Percentiles rank a stretch among this genome's conserved stretches.
phyloP scores from a whole-genome alignment of 2,113 vertebrate genomes.

The Phylloscopus trochilus region DNA sequence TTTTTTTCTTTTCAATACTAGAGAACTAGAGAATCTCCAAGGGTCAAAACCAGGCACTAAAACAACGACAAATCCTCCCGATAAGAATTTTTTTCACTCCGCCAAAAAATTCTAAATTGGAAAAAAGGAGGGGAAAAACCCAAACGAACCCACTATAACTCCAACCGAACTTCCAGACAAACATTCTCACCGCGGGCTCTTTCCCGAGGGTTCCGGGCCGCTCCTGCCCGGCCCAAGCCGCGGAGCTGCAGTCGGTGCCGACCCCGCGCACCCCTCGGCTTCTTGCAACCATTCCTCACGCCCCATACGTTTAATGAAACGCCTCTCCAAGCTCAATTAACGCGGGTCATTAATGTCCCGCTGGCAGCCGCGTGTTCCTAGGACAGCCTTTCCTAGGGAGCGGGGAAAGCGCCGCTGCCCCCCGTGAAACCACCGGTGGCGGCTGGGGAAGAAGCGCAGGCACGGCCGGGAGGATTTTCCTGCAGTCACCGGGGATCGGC shows the following conservation, averaged over 20 bases:
- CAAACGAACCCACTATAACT: background rate
- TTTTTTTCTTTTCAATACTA: background rate
- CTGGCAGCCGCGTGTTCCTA: background rate
- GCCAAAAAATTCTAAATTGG: background rate
- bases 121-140: fast-evolving
- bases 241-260: background rate
- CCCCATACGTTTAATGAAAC: background rate
- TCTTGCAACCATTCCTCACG: background rate
- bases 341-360: background rate
- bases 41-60: background rate
- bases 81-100: no score
- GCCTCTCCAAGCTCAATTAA: slow-evolving; percentile 14
- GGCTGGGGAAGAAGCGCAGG: background rate
- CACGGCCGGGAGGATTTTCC: background rate
- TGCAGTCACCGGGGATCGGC: background rate
- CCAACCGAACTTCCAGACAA: background rate
- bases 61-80: background rate
- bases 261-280: background rate
- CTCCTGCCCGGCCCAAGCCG: background rate
- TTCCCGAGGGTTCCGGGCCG: background rate
- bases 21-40: background rate
- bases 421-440: background rate
- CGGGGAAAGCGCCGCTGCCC: background rate
- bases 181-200: background rate
- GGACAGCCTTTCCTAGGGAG: background rate